phyloP scores from a whole-genome alignment of 2,113 vertebrate genomes.

The Lethenteron camtschaticum region DNA sequence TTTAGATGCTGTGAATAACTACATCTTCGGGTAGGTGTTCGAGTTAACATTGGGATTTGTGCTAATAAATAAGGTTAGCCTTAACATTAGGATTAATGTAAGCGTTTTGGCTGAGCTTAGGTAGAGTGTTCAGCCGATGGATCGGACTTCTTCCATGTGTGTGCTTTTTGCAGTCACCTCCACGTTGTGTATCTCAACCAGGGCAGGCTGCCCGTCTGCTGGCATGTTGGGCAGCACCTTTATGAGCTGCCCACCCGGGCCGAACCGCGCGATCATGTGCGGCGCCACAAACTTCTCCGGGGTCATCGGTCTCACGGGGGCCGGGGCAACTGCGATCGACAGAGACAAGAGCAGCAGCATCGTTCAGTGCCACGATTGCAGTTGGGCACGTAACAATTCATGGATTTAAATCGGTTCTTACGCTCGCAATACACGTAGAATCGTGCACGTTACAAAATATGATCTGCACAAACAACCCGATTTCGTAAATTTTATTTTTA shows the following conservation, averaged over 20 bases:
- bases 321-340: neutral
- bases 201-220: constrained; percentile 22
- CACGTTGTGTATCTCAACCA: constrained; percentile 47
- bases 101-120: too few relatives aligned
- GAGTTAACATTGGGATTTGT: too few relatives aligned
- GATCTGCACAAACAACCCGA: neutral
- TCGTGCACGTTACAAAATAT: neutral
- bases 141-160: too few relatives aligned
- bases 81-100: too few relatives aligned
- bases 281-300: constrained; percentile 37
- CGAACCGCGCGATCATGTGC: constrained; percentile 40
- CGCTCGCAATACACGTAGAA: neutral
- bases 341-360: neutral
- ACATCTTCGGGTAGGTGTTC: too few relatives aligned
- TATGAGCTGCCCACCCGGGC: constrained; percentile 47
- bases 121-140: too few relatives aligned
- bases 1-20: too few relatives aligned
- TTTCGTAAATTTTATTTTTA: neutral
- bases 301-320: constrained; percentile 7
- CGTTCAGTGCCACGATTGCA: neutral
- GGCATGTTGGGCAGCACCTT: constrained; percentile 24
- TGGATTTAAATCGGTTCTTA: neutral
- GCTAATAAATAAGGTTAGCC: too few relatives aligned
- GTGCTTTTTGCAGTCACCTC: constrained; percentile 26
- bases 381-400: neutral